These are phyloP conservation scores for Pyrocoelia pectoralis DNA, from an alignment of 2,888 invertebrate genomes.

Conservation along the genomic window DNA sequence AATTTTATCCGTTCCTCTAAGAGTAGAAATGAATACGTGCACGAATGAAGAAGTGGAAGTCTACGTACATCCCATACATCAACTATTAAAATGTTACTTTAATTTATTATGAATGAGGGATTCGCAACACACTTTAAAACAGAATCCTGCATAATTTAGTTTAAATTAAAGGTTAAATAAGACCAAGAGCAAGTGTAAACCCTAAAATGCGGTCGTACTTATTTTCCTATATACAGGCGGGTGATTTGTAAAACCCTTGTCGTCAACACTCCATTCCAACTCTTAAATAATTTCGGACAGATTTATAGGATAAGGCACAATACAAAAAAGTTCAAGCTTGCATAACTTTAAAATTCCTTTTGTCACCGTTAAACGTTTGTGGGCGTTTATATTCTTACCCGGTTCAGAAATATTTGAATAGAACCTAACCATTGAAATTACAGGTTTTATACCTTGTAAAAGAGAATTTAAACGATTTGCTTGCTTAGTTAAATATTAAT, in stretches of 20 bases:
- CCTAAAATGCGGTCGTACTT: constrained; percentile 13
- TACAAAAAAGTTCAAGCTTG: constrained; percentile 28
- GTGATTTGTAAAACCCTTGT: constrained; percentile 21
- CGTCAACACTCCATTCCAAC: constrained; percentile 23
- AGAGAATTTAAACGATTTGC: no score
- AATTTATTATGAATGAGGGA: not conserved
- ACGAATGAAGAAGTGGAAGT: not conserved
- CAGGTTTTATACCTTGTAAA: no score
- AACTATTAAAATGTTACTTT: constrained; percentile 1
- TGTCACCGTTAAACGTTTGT: constrained; percentile 15
- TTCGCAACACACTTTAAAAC: not conserved
- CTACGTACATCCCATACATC: not conserved
- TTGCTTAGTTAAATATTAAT: no score
- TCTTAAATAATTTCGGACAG: constrained; percentile 31
- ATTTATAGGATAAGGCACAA: constrained; percentile 29
- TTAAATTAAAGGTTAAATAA: not conserved
- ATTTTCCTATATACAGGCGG: constrained; percentile 16
- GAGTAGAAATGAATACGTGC: not conserved
- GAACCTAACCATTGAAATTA: constrained; percentile 4
- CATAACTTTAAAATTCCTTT: constrained; percentile 24
- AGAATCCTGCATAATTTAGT: constrained; percentile 6
- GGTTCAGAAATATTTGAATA: constrained; percentile 22
- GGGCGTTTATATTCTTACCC: constrained; percentile 20
- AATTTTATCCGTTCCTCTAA: not conserved
- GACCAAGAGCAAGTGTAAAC: not conserved